phyloP scores from a whole-genome alignment of 2,888 invertebrate genomes.

The Drosophila falleni region DNA sequence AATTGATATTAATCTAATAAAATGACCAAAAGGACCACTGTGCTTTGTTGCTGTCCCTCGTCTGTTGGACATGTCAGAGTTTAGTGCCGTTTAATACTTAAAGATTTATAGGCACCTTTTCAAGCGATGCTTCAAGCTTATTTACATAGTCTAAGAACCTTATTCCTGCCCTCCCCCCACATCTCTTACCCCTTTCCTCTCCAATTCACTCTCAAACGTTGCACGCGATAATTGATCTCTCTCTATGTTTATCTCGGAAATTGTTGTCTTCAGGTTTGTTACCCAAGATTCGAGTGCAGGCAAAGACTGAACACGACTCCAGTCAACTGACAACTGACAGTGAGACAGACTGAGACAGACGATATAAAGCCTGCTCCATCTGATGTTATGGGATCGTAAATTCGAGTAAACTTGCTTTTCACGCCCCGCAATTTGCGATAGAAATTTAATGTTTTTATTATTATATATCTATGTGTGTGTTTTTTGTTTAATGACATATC shows the following conservation, averaged over 20 bases:
- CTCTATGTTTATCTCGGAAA: conserved; percentile 87
- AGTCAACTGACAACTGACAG: background rate
- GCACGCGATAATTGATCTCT: conserved; percentile 81
- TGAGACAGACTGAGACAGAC: background rate
- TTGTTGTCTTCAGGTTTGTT: conserved; percentile 86
- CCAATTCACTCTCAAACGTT: conserved; percentile 67
- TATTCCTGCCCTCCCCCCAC: conserved; percentile 11
- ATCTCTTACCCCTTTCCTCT: conserved; percentile 21
- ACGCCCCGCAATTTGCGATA: conserved; percentile 65
- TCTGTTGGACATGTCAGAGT: conserved; percentile 35
- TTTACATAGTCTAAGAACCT: conserved; percentile 66
- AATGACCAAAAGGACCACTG: background rate
- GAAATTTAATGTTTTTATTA: conserved; percentile 31
- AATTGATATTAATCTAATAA: background rate
- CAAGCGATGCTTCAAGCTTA: conserved; percentile 52
- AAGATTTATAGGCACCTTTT: conserved; percentile 70
- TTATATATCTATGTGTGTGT: background rate
- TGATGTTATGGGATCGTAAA: conserved; percentile 8
- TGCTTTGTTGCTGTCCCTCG: background rate
- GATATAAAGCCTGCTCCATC: background rate
- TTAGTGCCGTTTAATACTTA: conserved; percentile 57
- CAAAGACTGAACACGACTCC: conserved; percentile 85
- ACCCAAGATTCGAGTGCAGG: conserved; percentile 86
- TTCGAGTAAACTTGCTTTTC: conserved; percentile 21
- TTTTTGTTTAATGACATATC: conserved; percentile 25